Base-by-base conservation (phyloP, 53 echinoderm and acorn worm species). In the Echinometra lucunter region DNA sequence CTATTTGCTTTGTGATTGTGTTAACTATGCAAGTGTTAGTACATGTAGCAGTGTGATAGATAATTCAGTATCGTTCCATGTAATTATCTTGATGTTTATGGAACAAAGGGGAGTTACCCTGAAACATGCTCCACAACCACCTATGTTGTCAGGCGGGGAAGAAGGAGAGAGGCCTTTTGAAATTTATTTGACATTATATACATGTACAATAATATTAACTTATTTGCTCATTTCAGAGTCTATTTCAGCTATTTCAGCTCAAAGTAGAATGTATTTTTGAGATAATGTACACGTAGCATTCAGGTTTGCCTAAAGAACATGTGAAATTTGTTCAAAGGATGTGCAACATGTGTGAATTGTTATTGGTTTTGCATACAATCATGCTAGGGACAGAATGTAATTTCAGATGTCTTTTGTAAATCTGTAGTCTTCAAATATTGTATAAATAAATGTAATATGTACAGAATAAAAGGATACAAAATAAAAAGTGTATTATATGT, bases 401-500 rank as follows among this genome's bases (percentile, higher is more conserved):
- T 28, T 85, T 85, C 85, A n/a, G 85, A 85, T 85, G 45, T 85
- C 85, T 85, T 85, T 85, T 85, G 85, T 85, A 85, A 85, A 85
- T 85, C 85, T 85, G 25, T 63, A 49, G 85, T 85, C 85, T 85
- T 85, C 85, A 85, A 85, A 85, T 85, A 85, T 85, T 85, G 85
- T 85, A 85, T 53, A 85, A 89, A 89, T 89, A 89, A 56, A 89
- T 89, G 80, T 92, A 69, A 67, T 92, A 30, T 92, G 92, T 45
- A 92, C 80, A 92, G 78, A 75, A 56, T 57, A 80, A 80, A 92
- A 92, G 45, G 93, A 78, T 74, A 75, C 56, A 92, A 35, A 58
- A 91, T 53, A 66, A 91, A n/a, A 92, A 92, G 47, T 92, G 92
- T 91, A 91, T 63, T 56, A 91, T 91, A 63, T 92, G 92, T 92